phyloP scores from a whole-genome alignment of 2,113 vertebrate species.

The Silurus asotus region DNA sequence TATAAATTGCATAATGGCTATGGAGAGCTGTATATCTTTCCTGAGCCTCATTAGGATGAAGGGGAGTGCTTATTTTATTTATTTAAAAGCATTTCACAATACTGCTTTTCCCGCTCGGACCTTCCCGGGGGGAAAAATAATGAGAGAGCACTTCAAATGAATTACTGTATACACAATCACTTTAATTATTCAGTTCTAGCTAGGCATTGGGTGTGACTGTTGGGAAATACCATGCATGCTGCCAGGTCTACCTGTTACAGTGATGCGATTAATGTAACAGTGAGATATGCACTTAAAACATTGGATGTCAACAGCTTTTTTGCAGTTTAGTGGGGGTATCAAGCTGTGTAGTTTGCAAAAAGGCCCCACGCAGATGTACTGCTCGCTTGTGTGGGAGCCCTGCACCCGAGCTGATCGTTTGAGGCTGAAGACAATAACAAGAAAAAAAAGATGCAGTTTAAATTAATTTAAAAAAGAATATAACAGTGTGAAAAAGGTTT shows the following conservation, averaged over 20 bases:
- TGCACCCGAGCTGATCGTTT: constrained; percentile 27
- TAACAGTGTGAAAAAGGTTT: constrained; percentile 19
- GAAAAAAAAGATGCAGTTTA: constrained; percentile 43
- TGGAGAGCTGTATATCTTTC: constrained; percentile 42
- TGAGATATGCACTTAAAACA: constrained; percentile 43
- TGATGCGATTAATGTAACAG: constrained; percentile 43
- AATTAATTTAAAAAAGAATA: constrained; percentile 47
- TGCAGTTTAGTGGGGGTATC: constrained; percentile 18
- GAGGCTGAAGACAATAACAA: constrained; percentile 27
- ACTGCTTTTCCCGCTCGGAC: constrained; percentile 56
- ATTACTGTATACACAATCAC: constrained; percentile 55
- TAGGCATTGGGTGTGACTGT: constrained; percentile 56
- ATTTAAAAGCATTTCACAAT: constrained; percentile 47
- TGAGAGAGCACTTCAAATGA: constrained; percentile 61
- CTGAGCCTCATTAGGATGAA: constrained; percentile 42
- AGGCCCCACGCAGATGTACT: constrained; percentile 22
- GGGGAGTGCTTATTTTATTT: constrained; percentile 55
- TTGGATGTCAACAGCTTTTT: constrained; percentile 36
- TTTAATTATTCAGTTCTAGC: constrained; percentile 63
- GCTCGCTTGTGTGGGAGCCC: constrained; percentile 20
- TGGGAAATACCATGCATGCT: constrained; percentile 52
- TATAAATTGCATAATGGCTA: constrained; percentile 42
- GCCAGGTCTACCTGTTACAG: constrained; percentile 50
- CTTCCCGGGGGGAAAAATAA: constrained; percentile 49
- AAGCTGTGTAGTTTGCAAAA: constrained; percentile 14